phyloP scores from a whole-genome alignment of 2,888 invertebrate genomes.

The Lomographa bimaculata region DNA sequence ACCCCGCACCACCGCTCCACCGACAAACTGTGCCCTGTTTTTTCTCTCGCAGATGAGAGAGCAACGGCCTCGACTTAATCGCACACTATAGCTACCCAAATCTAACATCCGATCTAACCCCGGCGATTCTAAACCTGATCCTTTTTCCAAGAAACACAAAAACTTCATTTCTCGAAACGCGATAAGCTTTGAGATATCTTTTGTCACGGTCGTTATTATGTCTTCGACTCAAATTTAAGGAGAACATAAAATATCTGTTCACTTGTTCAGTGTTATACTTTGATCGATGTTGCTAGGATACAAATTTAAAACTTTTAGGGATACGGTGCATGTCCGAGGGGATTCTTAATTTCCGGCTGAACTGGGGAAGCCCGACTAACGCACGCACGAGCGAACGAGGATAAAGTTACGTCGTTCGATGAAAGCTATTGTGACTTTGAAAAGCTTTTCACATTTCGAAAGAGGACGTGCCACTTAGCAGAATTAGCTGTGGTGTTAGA shows the following conservation, averaged over 20 bases:
- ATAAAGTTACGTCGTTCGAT: slow-evolving; percentile 27
- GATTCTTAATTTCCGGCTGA: slow-evolving; percentile 72
- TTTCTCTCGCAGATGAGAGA: slow-evolving; percentile 61
- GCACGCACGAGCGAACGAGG: slow-evolving; percentile 28
- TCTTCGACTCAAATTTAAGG: too few species aligned
- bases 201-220: slow-evolving; percentile 17
- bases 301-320: slow-evolving; percentile 62
- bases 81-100: slow-evolving; percentile 27
- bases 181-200: slow-evolving; percentile 28
- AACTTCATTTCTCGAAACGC: slow-evolving; percentile 12
- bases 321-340: slow-evolving; percentile 51
- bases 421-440: slow-evolving; percentile 15
- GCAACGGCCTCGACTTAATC: slow-evolving; percentile 63
- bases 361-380: slow-evolving; percentile 57
- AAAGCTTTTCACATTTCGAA: slow-evolving; percentile 20
- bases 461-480: slow-evolving; percentile 41
- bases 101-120: slow-evolving; percentile 26
- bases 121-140: slow-evolving; percentile 21
- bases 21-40: slow-evolving; percentile 73
- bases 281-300: slow-evolving; percentile 77
- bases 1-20: slow-evolving; percentile 58
- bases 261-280: too few species aligned
- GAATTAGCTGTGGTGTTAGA: slow-evolving; percentile 39
- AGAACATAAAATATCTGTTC: too few species aligned
- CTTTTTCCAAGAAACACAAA: slow-evolving; percentile 20